Conservation (phyloP, 1,140 invertebrate species). For the Pemphigus obesinymphae region DNA sequence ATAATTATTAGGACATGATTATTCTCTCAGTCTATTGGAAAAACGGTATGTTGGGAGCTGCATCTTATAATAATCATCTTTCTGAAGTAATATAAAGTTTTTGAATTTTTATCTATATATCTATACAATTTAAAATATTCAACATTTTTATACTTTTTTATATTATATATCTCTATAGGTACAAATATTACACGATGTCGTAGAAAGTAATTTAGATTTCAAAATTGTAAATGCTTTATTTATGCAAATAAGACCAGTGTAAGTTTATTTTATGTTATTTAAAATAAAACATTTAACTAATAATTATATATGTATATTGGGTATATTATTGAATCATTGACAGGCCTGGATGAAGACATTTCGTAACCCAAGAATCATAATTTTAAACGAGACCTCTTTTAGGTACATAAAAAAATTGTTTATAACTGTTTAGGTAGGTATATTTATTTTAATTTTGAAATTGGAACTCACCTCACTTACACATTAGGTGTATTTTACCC, state of each 20-base stretch:
- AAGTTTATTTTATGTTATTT: too few relatives aligned
- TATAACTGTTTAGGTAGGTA: too few relatives aligned
- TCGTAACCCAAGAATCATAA: too few relatives aligned
- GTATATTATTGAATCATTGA: too few relatives aligned
- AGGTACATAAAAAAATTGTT: too few relatives aligned
- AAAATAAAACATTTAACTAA: too few relatives aligned
- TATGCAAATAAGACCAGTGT: conserved; percentile 60
- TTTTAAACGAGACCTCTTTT: too few relatives aligned
- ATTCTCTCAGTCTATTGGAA: conserved; percentile 29
- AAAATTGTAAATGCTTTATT: conserved; percentile 57
- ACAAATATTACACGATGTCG: conserved; percentile 59
- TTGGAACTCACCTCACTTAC: too few relatives aligned
- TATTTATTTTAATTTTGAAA: too few relatives aligned
- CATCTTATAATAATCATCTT: neutral
- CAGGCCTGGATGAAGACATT: too few relatives aligned
- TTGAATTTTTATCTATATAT: neutral
- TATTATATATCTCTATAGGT: conserved; percentile 50
- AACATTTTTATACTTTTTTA: neutral
- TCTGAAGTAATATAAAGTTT: neutral
- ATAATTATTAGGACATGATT: neutral
- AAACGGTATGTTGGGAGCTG: conserved; percentile 23
- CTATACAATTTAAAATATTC: neutral
- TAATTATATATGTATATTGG: too few relatives aligned
- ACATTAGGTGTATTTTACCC: too few relatives aligned
- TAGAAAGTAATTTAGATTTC: conserved; percentile 59